Evolutionary conservation across 2,797 vertebrate genomes (phyloP).

Genomic region (Argya squamiceps): DNA sequence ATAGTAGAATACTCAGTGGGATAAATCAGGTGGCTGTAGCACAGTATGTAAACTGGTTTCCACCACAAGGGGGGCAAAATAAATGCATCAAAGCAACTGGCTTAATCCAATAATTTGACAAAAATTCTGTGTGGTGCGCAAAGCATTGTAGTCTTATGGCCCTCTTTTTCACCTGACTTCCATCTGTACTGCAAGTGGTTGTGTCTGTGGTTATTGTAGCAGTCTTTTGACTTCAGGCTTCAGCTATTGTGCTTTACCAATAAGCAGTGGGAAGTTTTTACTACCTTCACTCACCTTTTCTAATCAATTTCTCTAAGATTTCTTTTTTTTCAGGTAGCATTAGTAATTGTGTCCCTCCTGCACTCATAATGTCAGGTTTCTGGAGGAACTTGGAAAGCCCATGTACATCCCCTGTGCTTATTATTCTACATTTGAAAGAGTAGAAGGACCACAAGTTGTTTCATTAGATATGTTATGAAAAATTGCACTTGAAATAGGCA

Average conservation of each 20-base stretch:
- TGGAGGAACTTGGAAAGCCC: background rate
- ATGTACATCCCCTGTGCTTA: background rate
- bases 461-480: fast-evolving
- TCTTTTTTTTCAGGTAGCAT: background rate
- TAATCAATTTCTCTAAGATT: background rate
- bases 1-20: background rate
- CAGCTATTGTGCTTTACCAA: background rate
- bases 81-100: background rate
- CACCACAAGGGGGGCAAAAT: conserved; percentile 55
- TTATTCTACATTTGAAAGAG: background rate
- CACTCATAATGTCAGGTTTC: background rate
- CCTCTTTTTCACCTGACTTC: background rate
- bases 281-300: background rate
- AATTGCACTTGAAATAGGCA: background rate
- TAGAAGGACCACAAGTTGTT: background rate
- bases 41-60: background rate
- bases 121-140: background rate
- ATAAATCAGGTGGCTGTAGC: background rate
- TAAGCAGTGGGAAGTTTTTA: background rate
- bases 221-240: background rate
- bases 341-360: background rate
- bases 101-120: background rate
- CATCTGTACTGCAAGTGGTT: background rate
- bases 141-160: background rate
- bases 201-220: background rate